phyloP scores from a whole-genome alignment of 2,113 vertebrate genomes.

The Tringa solitaria region DNA sequence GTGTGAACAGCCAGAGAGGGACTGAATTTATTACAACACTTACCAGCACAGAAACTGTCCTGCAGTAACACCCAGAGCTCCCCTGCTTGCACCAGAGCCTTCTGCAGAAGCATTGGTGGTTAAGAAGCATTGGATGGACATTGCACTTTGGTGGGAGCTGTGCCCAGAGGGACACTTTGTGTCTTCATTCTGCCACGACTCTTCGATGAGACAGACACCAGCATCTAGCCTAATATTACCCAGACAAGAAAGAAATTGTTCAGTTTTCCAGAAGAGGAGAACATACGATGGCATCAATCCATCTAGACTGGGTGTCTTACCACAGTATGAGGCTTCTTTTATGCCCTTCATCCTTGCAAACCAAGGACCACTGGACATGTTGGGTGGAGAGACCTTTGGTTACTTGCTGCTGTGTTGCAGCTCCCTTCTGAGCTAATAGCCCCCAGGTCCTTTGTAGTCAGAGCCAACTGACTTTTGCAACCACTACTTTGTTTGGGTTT shows the following conservation, averaged over 20 bases:
- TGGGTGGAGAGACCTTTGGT: not conserved
- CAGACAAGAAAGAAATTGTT: not conserved
- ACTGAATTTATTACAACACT: not conserved
- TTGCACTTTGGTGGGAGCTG: not conserved
- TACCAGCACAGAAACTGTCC: not conserved
- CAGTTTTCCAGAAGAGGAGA: not conserved
- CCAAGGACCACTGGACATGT: not conserved
- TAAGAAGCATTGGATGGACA: not conserved
- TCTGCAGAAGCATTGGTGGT: not conserved
- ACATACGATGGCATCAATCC: accelerated
- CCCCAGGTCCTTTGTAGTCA: not conserved
- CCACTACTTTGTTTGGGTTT: not conserved
- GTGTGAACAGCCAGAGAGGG: not conserved
- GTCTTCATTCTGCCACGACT: not conserved
- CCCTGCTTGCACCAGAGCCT: not conserved
- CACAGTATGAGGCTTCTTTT: not conserved
- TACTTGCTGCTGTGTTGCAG: not conserved
- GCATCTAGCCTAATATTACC: not conserved
- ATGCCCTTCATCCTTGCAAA: not conserved
- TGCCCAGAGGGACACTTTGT: not conserved
- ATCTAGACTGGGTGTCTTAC: not conserved
- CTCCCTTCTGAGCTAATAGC: not conserved
- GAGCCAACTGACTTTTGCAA: not conserved
- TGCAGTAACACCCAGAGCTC: not conserved
- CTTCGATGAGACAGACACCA: not conserved